Base-by-base conservation (phyloP, 2,888 invertebrate species). In the Macrosoma leucophasiata region DNA sequence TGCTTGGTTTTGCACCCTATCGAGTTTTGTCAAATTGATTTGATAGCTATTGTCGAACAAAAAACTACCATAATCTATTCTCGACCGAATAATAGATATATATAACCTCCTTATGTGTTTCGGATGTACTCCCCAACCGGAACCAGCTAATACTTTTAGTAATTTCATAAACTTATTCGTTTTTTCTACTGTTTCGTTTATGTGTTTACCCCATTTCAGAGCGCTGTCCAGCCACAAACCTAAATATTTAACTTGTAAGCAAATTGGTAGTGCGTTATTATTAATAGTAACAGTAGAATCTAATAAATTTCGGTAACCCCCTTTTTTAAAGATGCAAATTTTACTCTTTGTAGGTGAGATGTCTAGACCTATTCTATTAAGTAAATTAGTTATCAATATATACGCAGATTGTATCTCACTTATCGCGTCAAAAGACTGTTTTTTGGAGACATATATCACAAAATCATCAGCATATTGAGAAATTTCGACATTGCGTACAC, bases 1-100 rank as follows among this genome's bases (percentile, higher is more conserved):
- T 6, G 41, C 33, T 21, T 36, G 41, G 13, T 41, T 41, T 17
- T 43, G 43, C 17, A 41, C 21, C 18, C 17, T 36, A 11, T 41
- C 39, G 13, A 41, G n/a, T 21, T 41, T 44, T 2, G 8, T 17
- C 6, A 44, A 14, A 32, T 39, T 13, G 5, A 8, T 31, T 23
- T 31, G 10, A 15, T 33, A 22, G 22, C 36, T 34, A 17, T 27
- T 31, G 14, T 17, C 26, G 9, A 18, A 32, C 8, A 39, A n/a
- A 8, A 35, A 39, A 10, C 31, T 14, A 1, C 15, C 34, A 12
- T 35, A 39, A 23, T 39, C 39, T 7, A 39, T 14, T 12, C 39
- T 25, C 8, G 29, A 29, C 3, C 35, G 25, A 17, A 35, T 39
- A 4, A 39, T 13, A 8, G 35, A 19, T 2, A 36, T 29, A 11